Evolutionary conservation across 1,140 invertebrate genomes (phyloP).

Genomic region (Aporrectodea caliginosa): DNA sequence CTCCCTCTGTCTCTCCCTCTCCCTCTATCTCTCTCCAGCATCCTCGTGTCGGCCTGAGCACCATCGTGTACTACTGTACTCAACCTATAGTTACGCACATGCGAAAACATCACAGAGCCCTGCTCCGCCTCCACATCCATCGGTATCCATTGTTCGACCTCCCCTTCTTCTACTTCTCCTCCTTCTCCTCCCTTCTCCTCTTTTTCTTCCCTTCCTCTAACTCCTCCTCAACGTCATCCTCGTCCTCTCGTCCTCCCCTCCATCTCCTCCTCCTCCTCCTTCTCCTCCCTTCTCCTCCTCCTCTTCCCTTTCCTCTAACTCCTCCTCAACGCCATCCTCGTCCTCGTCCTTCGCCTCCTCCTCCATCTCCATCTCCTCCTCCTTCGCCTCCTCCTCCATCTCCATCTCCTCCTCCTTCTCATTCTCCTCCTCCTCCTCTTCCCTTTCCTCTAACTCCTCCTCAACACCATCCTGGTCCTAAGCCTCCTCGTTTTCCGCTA

Average conservation of each 20-base stretch:
- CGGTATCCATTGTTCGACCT: background rate
- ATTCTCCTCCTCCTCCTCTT: background rate
- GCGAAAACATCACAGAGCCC: background rate
- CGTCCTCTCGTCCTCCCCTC: background rate
- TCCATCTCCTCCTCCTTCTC: background rate
- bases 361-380: background rate
- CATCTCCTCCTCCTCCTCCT: background rate
- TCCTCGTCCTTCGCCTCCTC: background rate
- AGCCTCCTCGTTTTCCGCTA: no score
- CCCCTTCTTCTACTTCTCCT: background rate
- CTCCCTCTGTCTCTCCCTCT: background rate
- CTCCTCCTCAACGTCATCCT: background rate
- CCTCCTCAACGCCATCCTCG: background rate
- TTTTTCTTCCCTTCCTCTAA: background rate
- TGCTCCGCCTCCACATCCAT: background rate
- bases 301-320: background rate
- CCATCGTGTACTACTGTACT: background rate
- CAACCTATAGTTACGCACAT: background rate
- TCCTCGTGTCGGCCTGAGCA: no score
- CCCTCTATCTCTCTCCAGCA: background rate
- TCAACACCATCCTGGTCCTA: slow-evolving; percentile 1
- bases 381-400: background rate
- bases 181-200: background rate
- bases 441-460: background rate
- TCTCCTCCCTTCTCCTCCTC: background rate